Evolutionary conservation across 2,797 vertebrate genomes (phyloP).

Genomic region (Vultur gryphus): DNA sequence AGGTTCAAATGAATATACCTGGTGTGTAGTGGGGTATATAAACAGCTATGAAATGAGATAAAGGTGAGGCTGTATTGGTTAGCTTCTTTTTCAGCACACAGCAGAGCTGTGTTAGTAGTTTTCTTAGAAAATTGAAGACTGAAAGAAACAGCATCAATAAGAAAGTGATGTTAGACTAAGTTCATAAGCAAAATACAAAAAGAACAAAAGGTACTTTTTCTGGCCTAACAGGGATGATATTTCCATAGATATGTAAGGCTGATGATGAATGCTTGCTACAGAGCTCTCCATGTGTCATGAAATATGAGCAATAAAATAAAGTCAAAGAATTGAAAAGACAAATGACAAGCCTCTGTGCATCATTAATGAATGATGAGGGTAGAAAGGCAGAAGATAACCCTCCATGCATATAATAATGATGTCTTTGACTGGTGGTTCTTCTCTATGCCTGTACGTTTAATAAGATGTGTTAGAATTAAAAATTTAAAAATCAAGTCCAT

Average conservation of each 20-base stretch:
- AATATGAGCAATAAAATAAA: slow-evolving; percentile 58
- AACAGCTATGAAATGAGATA: background rate
- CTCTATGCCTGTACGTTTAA: slow-evolving; percentile 41
- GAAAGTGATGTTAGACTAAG: background rate
- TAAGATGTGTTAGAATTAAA: slow-evolving; percentile 61
- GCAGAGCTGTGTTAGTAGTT: background rate
- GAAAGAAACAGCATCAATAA: background rate
- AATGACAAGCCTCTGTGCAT: slow-evolving; percentile 51
- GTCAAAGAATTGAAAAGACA: slow-evolving; percentile 59
- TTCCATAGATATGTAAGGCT: background rate
- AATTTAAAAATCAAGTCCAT: slow-evolving; percentile 49
- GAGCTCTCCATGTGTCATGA: slow-evolving; percentile 46
- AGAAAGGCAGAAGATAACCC: slow-evolving; percentile 47
- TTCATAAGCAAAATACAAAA: background rate
- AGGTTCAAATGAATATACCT: background rate
- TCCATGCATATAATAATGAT: slow-evolving; percentile 62
- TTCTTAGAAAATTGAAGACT: background rate
- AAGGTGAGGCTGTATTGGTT: background rate
- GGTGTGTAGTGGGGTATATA: background rate
- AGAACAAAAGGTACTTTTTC: slow-evolving; percentile 8
- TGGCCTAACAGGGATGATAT: background rate
- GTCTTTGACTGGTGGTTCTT: slow-evolving; percentile 34
- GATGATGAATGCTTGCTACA: background rate
- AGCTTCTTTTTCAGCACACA: background rate
- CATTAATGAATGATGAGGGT: slow-evolving; percentile 59